A percentile compares a stretch with the other conserved stretches of the same genome.
These are phyloP conservation scores for Pollenia angustigena DNA, from an alignment of 2,888 invertebrate genomes.

Conservation along the genomic window DNA sequence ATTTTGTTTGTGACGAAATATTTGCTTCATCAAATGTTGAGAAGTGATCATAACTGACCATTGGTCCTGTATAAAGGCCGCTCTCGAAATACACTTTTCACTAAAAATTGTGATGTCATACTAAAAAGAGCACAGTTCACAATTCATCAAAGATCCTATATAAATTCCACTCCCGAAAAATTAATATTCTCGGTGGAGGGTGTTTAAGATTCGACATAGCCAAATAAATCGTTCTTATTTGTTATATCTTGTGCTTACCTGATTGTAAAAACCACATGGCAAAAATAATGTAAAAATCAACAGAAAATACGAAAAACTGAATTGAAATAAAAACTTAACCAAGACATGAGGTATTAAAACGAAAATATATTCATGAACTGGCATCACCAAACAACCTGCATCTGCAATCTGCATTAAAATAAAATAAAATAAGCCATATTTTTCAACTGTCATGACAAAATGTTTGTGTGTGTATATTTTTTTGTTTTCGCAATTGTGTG, in stretches of 20 bases:
- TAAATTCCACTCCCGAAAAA: no score
- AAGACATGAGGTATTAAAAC: slow-evolving; percentile 33
- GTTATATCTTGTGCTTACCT: slow-evolving; percentile 31
- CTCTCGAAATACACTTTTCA: no score
- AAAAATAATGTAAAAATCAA: slow-evolving; percentile 39
- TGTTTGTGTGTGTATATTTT: background rate
- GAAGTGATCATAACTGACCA: no score
- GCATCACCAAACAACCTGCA: slow-evolving; percentile 25
- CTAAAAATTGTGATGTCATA: no score
- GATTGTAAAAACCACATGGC: slow-evolving; percentile 48
- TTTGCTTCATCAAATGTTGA: no score
- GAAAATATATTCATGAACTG: slow-evolving; percentile 63
- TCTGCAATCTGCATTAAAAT: slow-evolving; percentile 58
- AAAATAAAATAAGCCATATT: slow-evolving; percentile 41
- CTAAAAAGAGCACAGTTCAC: no score
- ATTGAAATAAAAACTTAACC: background rate
- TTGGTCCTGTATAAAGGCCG: no score
- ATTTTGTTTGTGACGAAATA: no score
- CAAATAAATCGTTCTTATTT: no score
- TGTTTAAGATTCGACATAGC: no score
- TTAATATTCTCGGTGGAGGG: no score
- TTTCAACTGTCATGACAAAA: slow-evolving; percentile 38
- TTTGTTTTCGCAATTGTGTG: slow-evolving; percentile 13
- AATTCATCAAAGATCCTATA: no score
- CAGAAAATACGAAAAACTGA: background rate